Conservation (phyloP, 1,140 invertebrate species). For the Antheraea mylitta region DNA sequence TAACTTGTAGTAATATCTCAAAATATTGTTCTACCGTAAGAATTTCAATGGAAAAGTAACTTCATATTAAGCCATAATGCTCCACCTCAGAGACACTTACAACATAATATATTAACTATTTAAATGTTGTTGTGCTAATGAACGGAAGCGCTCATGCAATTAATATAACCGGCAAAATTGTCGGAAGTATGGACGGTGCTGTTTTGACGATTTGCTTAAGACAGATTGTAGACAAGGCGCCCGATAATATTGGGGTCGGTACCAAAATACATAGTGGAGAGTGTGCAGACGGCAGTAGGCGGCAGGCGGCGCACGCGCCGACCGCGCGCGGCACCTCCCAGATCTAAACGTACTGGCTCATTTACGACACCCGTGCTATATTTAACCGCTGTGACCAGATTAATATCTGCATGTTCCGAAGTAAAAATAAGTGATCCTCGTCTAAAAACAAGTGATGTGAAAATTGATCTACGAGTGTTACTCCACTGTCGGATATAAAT, state of each 20-base stretch:
- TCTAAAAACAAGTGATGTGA: constrained; percentile 54
- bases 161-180: constrained; percentile 39
- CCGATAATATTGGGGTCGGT: constrained; percentile 67
- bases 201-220: constrained; percentile 70
- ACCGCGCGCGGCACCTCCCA: constrained; percentile 57
- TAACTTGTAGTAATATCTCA: not conserved
- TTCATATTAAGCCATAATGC: not conserved
- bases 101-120: not conserved
- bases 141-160: constrained; percentile 34
- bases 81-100: not conserved
- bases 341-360: constrained; percentile 56
- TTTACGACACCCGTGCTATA: constrained; percentile 65
- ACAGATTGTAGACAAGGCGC: constrained; percentile 73
- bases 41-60: not conserved
- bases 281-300: constrained; percentile 61
- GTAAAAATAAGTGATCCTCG: constrained; percentile 53
- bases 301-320: constrained; percentile 71
- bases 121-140: constrained; percentile 17
- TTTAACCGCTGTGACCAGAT: constrained; percentile 67
- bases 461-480: constrained; percentile 37
- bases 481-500: constrained; percentile 30
- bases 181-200: constrained; percentile 48
- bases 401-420: constrained; percentile 63
- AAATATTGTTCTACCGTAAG: not conserved
- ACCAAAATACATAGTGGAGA: constrained; percentile 70